Conservation (phyloP, 2,888 invertebrate species). For the Pterobdella sp. region DNA sequence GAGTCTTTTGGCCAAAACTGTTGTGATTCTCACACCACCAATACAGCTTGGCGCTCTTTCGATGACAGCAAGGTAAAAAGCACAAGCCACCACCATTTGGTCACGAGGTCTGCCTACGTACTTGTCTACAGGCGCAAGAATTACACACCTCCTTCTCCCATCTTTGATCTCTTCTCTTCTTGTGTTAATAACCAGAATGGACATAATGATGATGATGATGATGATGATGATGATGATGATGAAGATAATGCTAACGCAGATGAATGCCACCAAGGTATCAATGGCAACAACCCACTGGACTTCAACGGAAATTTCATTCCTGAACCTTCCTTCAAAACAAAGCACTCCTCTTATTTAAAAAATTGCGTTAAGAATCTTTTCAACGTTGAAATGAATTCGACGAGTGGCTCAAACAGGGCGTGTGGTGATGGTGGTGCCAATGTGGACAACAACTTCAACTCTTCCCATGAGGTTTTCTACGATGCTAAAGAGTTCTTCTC, state of each 20-base stretch:
- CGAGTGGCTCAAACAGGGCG: not conserved
- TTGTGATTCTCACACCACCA: not conserved
- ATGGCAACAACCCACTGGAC: not conserved
- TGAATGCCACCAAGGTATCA: not conserved
- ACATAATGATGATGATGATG: not conserved
- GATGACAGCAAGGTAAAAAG: conserved; percentile 40
- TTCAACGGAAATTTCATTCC: not conserved
- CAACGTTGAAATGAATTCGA: not conserved
- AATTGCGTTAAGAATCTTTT: not conserved
- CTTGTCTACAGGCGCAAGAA: conserved; percentile 49
- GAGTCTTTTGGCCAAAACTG: too few relatives aligned
- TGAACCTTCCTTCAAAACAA: not conserved
- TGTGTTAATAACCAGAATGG: not conserved
- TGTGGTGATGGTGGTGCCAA: not conserved
- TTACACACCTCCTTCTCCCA: not conserved
- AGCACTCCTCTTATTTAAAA: not conserved
- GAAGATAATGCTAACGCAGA: not conserved
- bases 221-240: not conserved
- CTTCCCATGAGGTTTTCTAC: not conserved
- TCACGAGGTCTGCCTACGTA: conserved; percentile 51
- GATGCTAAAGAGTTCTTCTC: too few relatives aligned
- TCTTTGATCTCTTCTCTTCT: not conserved
- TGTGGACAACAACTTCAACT: not conserved
- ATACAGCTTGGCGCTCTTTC: conserved; percentile 37
- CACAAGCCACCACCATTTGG: conserved; percentile 35